These are phyloP conservation scores for Itoplectis maculator DNA, from an alignment of 2,888 invertebrate genomes.

Conservation along the genomic window DNA sequence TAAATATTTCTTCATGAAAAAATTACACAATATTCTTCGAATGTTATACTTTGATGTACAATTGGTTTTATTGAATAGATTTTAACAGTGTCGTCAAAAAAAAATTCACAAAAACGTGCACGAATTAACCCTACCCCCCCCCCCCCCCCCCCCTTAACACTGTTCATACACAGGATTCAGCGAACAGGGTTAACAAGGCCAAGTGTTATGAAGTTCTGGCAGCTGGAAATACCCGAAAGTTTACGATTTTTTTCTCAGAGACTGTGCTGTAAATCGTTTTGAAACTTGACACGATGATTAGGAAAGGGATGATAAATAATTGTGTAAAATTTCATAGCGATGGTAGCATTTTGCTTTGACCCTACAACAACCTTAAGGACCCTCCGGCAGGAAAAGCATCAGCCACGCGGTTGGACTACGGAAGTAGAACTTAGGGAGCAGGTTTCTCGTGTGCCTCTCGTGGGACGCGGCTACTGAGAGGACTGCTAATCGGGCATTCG, in stretches of 20 bases:
- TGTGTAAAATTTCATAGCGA: neutral
- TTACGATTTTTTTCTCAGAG: neutral
- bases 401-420: slow-evolving; percentile 26
- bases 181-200: too few species aligned
- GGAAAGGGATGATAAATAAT: neutral
- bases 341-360: neutral
- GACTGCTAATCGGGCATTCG: slow-evolving; percentile 70
- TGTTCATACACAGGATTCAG: too few species aligned
- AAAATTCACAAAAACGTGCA: too few species aligned
- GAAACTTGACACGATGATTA: neutral
- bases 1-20: too few species aligned
- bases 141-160: too few species aligned
- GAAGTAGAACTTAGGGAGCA: slow-evolving; percentile 8
- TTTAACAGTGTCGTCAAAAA: too few species aligned
- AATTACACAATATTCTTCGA: too few species aligned
- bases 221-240: neutral
- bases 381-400: slow-evolving; percentile 23
- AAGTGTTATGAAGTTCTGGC: too few species aligned
- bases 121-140: too few species aligned
- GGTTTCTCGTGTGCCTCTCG: neutral
- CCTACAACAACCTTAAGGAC: slow-evolving; percentile 1
- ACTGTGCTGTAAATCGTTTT: neutral
- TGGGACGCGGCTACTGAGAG: slow-evolving; percentile 33
- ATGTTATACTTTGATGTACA: too few species aligned
- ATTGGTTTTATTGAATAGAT: too few species aligned